Evolutionary conservation across 1,140 invertebrate genomes (phyloP).

Genomic region (Copidosoma floridanum): DNA sequence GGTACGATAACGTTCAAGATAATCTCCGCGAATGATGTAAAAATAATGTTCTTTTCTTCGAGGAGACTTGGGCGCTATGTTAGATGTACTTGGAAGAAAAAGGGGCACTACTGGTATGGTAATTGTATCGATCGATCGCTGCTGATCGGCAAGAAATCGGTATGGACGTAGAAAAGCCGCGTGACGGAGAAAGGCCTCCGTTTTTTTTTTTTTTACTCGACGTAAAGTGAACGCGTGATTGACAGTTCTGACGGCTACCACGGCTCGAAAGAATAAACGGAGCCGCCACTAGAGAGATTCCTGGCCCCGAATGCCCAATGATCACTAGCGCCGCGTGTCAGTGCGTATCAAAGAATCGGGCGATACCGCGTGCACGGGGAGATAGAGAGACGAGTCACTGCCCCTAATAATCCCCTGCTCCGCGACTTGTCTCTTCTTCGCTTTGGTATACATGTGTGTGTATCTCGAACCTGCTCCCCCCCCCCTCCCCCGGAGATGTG

Average conservation of each 20-base stretch:
- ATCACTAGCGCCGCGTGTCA: conserved; percentile 3
- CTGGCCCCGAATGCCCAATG: conserved; percentile 8
- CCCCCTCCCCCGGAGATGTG: too few relatives aligned
- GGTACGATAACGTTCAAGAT: too few relatives aligned
- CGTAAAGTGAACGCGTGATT: conserved; percentile 16
- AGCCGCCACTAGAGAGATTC: not conserved
- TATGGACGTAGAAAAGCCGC: not conserved
- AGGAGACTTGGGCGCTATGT: too few relatives aligned
- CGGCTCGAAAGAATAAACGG: conserved; percentile 7
- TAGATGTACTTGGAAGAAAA: too few relatives aligned
- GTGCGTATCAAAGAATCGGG: too few relatives aligned
- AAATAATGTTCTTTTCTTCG: too few relatives aligned
- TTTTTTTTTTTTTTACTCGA: conserved; percentile 2
- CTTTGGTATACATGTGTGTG: not conserved
- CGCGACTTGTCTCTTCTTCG: not conserved
- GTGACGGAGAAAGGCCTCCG: not conserved
- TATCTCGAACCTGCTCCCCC: not conserved
- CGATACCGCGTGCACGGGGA: not conserved
- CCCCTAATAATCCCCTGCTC: conserved; percentile 19
- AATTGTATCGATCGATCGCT: too few relatives aligned
- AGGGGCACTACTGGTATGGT: too few relatives aligned
- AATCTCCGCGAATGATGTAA: too few relatives aligned
- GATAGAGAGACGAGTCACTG: conserved; percentile 25
- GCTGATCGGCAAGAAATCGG: too few relatives aligned
- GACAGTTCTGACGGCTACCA: conserved; percentile 17